Conservation (phyloP, 1,140 invertebrate species). For the Pseudoatta argentina region DNA sequence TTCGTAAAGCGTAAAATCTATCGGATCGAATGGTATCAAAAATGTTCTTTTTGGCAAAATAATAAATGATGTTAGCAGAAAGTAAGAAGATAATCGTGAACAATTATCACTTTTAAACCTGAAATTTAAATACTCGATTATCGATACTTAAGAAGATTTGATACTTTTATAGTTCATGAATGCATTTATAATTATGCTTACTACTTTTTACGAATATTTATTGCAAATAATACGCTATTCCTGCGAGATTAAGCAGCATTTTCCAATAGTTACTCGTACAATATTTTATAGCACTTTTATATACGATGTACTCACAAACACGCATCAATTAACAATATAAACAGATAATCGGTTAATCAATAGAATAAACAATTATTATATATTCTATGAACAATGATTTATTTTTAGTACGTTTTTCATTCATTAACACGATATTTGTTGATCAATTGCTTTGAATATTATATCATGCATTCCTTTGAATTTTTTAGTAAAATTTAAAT, state of each 20-base stretch:
- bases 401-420: neutral
- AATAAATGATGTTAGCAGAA: conserved; percentile 28
- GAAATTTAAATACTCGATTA: conserved; percentile 39
- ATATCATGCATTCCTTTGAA: neutral
- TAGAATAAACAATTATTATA: neutral
- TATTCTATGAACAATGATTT: neutral
- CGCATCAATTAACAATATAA: conserved; percentile 13
- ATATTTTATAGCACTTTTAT: conserved; percentile 13
- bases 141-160: neutral
- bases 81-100: neutral
- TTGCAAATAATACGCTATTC: neutral
- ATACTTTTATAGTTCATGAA: neutral
- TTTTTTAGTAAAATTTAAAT: neutral
- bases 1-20: conserved; percentile 24
- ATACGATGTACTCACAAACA: neutral
- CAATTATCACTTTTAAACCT: conserved; percentile 22
- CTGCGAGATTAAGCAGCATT: neutral
- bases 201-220: conserved; percentile 26
- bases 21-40: neutral
- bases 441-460: neutral
- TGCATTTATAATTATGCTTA: neutral
- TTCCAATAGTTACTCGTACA: neutral
- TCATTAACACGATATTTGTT: neutral
- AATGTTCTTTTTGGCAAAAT: neutral
- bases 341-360: neutral